These are phyloP conservation scores for Coenobita brevimanus DNA, from an alignment of 1,140 invertebrate species.

Conservation along the genomic window DNA sequence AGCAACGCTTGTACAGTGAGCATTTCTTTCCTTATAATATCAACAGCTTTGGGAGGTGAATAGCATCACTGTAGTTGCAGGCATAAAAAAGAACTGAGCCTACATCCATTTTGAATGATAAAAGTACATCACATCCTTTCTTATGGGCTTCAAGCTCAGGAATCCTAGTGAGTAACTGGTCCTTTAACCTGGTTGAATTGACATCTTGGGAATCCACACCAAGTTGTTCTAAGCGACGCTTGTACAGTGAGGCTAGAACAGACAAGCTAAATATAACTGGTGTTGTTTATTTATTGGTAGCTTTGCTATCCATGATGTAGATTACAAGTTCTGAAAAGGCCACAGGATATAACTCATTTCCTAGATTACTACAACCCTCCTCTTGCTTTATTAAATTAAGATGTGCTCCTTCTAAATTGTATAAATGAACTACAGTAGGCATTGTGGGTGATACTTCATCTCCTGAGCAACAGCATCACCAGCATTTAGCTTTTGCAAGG, in stretches of 20 bases:
- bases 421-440: neutral
- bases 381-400: neutral
- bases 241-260: conserved; percentile 14
- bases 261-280: neutral
- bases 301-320: no score
- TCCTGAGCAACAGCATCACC: neutral
- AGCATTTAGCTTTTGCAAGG: neutral
- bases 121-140: conserved; percentile 14
- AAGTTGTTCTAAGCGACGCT: conserved; percentile 1
- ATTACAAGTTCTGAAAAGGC: neutral
- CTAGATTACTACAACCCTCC: no score
- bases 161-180: neutral
- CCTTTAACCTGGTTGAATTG: conserved; percentile 39
- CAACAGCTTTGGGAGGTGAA: conserved; percentile 15
- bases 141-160: conserved; percentile 7
- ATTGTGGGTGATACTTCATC: neutral
- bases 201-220: conserved; percentile 28
- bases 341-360: neutral
- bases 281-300: no score
- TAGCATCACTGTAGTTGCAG: conserved; percentile 7
- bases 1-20: neutral
- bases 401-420: neutral
- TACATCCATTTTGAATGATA: conserved; percentile 39
- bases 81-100: neutral
- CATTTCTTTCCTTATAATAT: neutral